phyloP scores from a whole-genome alignment of 2,888 invertebrate genomes.

The Drosophila mayaguana region DNA sequence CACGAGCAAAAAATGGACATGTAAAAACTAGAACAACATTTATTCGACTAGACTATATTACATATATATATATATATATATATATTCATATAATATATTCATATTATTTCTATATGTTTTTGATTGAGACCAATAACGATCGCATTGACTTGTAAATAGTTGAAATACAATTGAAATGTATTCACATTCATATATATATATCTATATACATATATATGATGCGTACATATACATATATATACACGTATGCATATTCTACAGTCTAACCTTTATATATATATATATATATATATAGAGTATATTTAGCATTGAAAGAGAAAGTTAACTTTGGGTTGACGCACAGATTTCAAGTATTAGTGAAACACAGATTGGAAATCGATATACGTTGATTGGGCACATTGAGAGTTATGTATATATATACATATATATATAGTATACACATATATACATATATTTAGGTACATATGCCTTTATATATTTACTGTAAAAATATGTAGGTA shows the following conservation, averaged over 20 bases:
- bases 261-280: too few relatives aligned
- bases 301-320: slow-evolving; percentile 61
- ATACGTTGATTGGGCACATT: slow-evolving; percentile 67
- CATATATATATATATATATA: neutral
- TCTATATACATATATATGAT: slow-evolving; percentile 5
- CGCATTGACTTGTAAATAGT: slow-evolving; percentile 70
- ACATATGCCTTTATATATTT: slow-evolving; percentile 7
- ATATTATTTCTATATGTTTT: neutral
- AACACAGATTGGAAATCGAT: slow-evolving; percentile 59
- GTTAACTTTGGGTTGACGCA: slow-evolving; percentile 81
- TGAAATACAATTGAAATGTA: slow-evolving; percentile 52
- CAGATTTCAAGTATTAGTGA: slow-evolving; percentile 48
- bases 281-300: slow-evolving; percentile 1
- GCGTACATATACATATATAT: neutral
- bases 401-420: slow-evolving; percentile 37
- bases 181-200: slow-evolving; percentile 13
- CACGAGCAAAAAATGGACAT: slow-evolving; percentile 69
- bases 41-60: slow-evolving; percentile 29
- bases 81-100: neutral
- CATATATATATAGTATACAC: slow-evolving; percentile 12
- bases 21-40: slow-evolving; percentile 63
- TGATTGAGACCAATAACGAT: slow-evolving; percentile 61
- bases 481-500: slow-evolving; percentile 22
- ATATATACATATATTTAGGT: neutral
- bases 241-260: too few relatives aligned